Conservation (phyloP, 2,888 invertebrate genomes). For the Volucella inflata region DNA sequence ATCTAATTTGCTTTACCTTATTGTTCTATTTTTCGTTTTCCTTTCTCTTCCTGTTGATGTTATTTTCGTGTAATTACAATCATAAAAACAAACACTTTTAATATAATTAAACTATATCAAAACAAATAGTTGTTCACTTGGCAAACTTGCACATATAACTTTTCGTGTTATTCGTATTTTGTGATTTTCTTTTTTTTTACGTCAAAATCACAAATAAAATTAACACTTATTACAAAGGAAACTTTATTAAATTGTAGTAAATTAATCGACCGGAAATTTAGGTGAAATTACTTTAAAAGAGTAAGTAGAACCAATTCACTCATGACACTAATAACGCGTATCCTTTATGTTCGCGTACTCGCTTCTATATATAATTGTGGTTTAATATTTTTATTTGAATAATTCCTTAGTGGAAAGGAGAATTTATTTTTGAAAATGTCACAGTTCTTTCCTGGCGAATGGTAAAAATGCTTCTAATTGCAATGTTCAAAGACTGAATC, state of each 20-base stretch:
- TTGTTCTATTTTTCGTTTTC: slow-evolving; percentile 30
- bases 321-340: slow-evolving; percentile 52
- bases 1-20: slow-evolving; percentile 74
- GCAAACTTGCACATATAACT: slow-evolving; percentile 31
- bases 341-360: slow-evolving; percentile 18
- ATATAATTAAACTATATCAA: slow-evolving; percentile 24
- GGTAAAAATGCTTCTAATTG: slow-evolving; percentile 79
- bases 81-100: slow-evolving; percentile 50
- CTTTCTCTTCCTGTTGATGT: slow-evolving; percentile 27
- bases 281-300: slow-evolving; percentile 22
- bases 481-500: slow-evolving; percentile 10
- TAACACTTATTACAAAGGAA: slow-evolving; percentile 21
- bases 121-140: slow-evolving; percentile 43
- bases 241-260: background rate
- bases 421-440: slow-evolving; percentile 22
- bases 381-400: slow-evolving; percentile 13
- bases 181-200: background rate
- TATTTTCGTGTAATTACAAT: slow-evolving; percentile 35
- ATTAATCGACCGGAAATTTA: slow-evolving; percentile 20
- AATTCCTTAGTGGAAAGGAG: slow-evolving; percentile 50
- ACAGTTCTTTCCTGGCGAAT: slow-evolving; percentile 73
- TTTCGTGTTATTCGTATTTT: slow-evolving; percentile 11
- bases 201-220: slow-evolving; percentile 21
- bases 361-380: slow-evolving; percentile 6
- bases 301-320: slow-evolving; percentile 34